Evolutionary conservation across 1,140 invertebrate species (phyloP), one percentile per base, ranked within the genome.

Genomic region (Acromyrmex echinatior): DNA sequence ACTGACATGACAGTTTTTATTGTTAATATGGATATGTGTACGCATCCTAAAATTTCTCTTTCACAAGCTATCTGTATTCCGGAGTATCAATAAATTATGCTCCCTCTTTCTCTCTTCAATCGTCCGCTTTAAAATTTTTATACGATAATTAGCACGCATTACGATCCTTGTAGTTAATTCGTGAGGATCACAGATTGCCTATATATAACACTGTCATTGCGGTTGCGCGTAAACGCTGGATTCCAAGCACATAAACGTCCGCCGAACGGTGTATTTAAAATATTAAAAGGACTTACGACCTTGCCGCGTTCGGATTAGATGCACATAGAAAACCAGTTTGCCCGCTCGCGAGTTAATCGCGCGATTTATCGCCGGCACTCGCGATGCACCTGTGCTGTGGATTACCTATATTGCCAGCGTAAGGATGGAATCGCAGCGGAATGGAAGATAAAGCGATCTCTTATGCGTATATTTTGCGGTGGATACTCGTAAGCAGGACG

Each of bases 261-360:
- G 39, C 77, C 80, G 63, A 87, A 87, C 73, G 68, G 73, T 78
- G 49, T 28, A 70, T 89, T 90, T 87, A 86, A 90, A 90, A 86
- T 90, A 90, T 90, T 90, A 89, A 90, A 90, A 79, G 53, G 88
- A 87, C 88, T 90, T 90, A 90, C 70, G 88, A 76, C 74, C 63
- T 79, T 60, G 78, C 66, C 25, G 35, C 73, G 66, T 78, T 87
- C 31, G 51, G 71, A 89, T 80, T 78, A 71, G 89, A 84, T 79
- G 65, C 56, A 63, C 86, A 53, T 80, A 39, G 88, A 79, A 89
- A 89, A 89, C 89, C 88, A 87, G 85, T 89, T 74, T 86, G 85
- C 25, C 58, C 56, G 70, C 85, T 71, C 84, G 58, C 63, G 86
- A 39, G 85, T 77, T 90, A 87, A 90, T 90, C 78, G 76, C 74